phyloP scores from a whole-genome alignment of 2,797 vertebrate genomes.

The Accipiter minullus region DNA sequence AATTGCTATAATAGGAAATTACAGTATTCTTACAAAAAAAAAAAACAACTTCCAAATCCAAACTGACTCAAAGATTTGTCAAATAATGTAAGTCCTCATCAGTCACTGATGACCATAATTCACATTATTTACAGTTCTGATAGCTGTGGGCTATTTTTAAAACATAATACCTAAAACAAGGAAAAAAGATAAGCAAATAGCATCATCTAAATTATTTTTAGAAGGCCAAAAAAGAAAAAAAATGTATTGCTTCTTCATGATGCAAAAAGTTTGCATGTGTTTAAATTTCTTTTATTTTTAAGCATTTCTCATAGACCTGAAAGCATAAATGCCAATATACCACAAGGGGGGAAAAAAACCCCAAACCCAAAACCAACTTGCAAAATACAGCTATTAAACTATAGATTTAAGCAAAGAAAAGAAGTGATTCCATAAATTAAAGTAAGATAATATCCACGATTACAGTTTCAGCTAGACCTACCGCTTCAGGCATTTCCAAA shows the following conservation, averaged over 20 bases:
- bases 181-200: neutral
- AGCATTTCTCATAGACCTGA: neutral
- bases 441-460: neutral
- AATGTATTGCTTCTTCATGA: neutral
- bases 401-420: neutral
- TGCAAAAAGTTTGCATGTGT: neutral
- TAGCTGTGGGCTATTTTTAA: neutral
- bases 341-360: rapidly evolving
- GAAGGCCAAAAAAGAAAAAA: neutral
- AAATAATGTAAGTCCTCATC: neutral
- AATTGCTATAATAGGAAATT: neutral
- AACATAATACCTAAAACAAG: neutral
- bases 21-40: neutral
- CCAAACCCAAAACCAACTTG: no score
- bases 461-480: constrained; percentile 28
- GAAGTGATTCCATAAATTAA: neutral
- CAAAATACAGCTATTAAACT: neutral
- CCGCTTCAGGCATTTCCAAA: constrained; percentile 72
- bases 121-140: neutral
- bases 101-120: neutral
- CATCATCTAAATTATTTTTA: neutral
- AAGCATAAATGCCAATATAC: neutral
- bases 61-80: neutral
- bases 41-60: neutral
- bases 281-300: neutral